phyloP scores from a whole-genome alignment of 2,113 vertebrate genomes.

The Cyanoramphus novaezelandiae region DNA sequence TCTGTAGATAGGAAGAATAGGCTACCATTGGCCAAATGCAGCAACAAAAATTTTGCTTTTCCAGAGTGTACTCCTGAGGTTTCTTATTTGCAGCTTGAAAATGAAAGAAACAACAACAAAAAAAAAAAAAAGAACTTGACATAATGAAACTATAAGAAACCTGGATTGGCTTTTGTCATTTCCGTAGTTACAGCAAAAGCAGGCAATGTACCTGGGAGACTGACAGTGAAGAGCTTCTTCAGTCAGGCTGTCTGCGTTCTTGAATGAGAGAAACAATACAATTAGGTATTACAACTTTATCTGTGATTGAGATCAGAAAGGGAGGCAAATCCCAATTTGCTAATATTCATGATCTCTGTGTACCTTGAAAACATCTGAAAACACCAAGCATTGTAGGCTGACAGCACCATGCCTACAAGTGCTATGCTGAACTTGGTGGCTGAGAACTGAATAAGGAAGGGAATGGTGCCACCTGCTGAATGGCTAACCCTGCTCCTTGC shows the following conservation, averaged over 20 bases:
- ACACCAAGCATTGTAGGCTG: neutral
- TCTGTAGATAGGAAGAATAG: neutral
- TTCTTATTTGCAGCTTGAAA: neutral
- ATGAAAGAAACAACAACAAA: neutral
- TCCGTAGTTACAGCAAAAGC: neutral
- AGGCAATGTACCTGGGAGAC: neutral
- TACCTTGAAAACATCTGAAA: neutral
- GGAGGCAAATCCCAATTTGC: neutral
- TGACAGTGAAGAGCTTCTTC: neutral
- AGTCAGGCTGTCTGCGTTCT: neutral
- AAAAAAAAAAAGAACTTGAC: neutral
- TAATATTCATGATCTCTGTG: neutral
- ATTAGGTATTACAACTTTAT: neutral
- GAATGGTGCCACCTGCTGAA: neutral
- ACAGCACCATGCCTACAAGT: neutral
- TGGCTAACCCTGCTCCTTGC: neutral
- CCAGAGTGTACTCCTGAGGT: accelerated
- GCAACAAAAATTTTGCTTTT: neutral
- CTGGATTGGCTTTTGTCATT: neutral
- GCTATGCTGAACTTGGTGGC: accelerated
- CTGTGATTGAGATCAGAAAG: neutral
- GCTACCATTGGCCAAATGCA: neutral
- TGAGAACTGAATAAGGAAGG: neutral
- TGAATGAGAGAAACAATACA: neutral
- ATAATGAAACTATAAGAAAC: neutral